Evolutionary conservation across 2,888 invertebrate genomes (phyloP), one percentile per base, ranked within the genome.

Genomic region (Lacanobia oleracea): DNA sequence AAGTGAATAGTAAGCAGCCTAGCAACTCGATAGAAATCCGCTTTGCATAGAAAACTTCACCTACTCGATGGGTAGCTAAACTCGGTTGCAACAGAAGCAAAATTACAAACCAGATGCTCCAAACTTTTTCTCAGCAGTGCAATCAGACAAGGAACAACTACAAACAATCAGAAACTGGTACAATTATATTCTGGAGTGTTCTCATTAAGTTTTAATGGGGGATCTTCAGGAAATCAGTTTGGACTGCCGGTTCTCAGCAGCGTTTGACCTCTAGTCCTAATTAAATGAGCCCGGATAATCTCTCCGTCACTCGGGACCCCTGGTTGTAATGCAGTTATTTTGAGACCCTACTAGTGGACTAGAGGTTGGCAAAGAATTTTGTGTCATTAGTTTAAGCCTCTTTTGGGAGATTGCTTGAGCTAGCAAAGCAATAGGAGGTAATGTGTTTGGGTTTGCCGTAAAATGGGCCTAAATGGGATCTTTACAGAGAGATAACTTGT

Each of bases 281-380:
- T 88, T 83, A 85, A 80, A 88, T 86, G 81, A 86, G 80, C 73
- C 57, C 59, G 77, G 76, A 87, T 88, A 85, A 89, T 88, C 87
- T 77, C 72, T 23, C 45, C 67, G 77, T 68, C 77, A 76, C 70
- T 56, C 50, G 76, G 56, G 79, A 74, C 68, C 74, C 74, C 70
- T 67, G 72, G 63, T 70, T 71, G 67, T 87, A 88, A 89, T 87
- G 87, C 86, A 88, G 81, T 88, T 89, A 88, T 75, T 80, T 73
- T 78, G 70, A 70, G 61, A 61, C 83, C 78, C 67, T 87, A 84
- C 87, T 61, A 85, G 45, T 76, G 78, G 71, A 82, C 72, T 61
- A 51, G 45, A 23, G 37, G 43, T 37, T 77, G 21, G 23, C n/a
- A 23, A 50, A 76, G 81, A 61, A 69, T 75, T 63, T 59, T 59